Base-by-base conservation (phyloP, 2,113 vertebrate species). In the Chelonoidis abingdonii region DNA sequence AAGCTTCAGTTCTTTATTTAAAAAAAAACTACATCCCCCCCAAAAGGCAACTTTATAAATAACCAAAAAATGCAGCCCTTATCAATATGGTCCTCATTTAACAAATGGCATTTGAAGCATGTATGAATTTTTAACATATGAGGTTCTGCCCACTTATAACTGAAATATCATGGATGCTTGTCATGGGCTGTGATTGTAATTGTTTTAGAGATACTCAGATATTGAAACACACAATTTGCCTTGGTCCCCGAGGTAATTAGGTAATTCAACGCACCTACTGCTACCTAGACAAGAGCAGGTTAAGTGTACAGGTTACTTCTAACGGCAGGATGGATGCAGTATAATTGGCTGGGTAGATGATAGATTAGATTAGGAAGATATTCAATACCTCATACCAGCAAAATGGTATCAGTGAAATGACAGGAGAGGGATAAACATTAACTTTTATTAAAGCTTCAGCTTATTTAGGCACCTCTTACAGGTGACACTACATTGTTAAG, bases 131-230 rank as follows among this genome's bases (percentile, higher is more conserved):
- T 90, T 85, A 83, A 52, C 89, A 92, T 78, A 91, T 47, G 49
- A 89, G 81, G 1, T 5, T 75, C 35, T 91, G 19, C 31, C 59
- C 31, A 93, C 78, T 21, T 94, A 69, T 87, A 92, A 94, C 35
- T 89, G 69, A 96, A 96, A 90, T 89, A 93, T 69, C 6, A 90
- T 83, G 92, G 94, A 49, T 89, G 52, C 59, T 94, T 93, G 75
- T 93, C 80, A 90, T 82, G 72, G 47, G 88, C 89, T 85, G 57
- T 38, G 12, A 29, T 38, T 91, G 24, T 79, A 95, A 78, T 87
- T 93, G 31, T 90, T 96, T 92, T 76, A 86, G 89, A 94, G 31
- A 27, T 93, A 59, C 56, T 69, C 5, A 62, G 17, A 25, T 83
- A 47, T 0, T n/a, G 29, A 35, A 94, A 83, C 13, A 89, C 4